Evolutionary conservation across 2,797 vertebrate species (phyloP).

Genomic region (Tolypeutes matacus): DNA sequence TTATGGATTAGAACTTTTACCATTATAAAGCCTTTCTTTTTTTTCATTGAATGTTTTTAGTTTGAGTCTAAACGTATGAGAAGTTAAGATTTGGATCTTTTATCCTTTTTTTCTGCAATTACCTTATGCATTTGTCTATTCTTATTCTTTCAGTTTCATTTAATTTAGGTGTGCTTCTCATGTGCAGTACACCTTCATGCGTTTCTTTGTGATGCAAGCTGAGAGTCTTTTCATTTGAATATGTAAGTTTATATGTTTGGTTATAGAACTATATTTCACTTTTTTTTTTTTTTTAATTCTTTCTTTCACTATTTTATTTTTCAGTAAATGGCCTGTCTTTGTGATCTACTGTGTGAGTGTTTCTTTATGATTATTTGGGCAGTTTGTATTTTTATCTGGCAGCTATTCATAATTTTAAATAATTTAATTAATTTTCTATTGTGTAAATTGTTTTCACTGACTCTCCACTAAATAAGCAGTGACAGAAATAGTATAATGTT

Average conservation of each 20-base stretch:
- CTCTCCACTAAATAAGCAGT: neutral
- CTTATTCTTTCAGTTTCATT: neutral
- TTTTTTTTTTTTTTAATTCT: neutral
- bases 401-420: neutral
- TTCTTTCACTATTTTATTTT: neutral
- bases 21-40: neutral
- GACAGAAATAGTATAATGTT: neutral
- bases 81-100: neutral
- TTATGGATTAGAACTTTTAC: neutral
- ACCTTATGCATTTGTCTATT: neutral
- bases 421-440: neutral
- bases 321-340: neutral
- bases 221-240: neutral
- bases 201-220: neutral
- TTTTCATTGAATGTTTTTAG: neutral
- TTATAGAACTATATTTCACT: neutral
- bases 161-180: neutral
- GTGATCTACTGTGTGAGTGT: no score
- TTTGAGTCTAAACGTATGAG: neutral
- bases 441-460: neutral
- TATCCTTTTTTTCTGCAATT: neutral
- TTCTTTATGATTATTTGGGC: slow-evolving; percentile 8
- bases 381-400: neutral
- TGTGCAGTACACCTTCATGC: neutral
- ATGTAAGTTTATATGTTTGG: no score